Evolutionary conservation across 2,113 vertebrate genomes (phyloP), one percentile per base, ranked within the genome.

Genomic region (Proterorhinus semilunaris): DNA sequence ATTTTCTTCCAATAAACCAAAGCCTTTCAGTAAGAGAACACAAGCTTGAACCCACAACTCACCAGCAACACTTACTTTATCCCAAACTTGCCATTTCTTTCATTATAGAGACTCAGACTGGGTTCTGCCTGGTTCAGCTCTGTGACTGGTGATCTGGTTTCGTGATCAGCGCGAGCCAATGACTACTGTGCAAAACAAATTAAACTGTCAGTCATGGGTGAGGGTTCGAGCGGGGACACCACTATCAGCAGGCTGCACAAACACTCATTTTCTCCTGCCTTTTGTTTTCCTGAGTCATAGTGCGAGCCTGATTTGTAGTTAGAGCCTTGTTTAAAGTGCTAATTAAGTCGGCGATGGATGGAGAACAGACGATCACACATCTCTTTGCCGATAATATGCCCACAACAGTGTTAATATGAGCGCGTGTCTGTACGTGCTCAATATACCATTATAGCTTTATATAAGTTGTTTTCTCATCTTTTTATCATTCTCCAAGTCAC

Each of bases 401-500:
- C 36, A 62, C 3, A 27, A 16, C 64, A 52, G 45, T 49, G 62
- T 69, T 61, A 52, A 53, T 52, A 16, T 45, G 15, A n/a, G 15
- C 27, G 6, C 6, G 27, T 6, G 54, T 15, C 27, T 66, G 72
- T 72, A 59, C 54, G 55, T 47, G 55, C 59, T 72, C 49, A 52
- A 48, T 72, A 27, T 72, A 51, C 47, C 58, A 36, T 72, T 72
- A 36, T 36, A 43, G 52, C 63, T 49, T 11, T 51, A 72, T 52
- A 72, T 65, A 36, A 36, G 36, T 66, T 72, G 70, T 59, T 15
- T 58, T 7, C 10, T 8, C 36, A 44, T 66, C 16, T 74, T 64
- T 72, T 78, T 71, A 69, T 70, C 52, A 36, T 65, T 73, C 27
- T 76, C 74, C 65, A 75, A 72, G 53, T 17, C 59, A 43, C 21